phyloP scores from a whole-genome alignment of 2,797 vertebrate genomes.

The Chelon auratus region DNA sequence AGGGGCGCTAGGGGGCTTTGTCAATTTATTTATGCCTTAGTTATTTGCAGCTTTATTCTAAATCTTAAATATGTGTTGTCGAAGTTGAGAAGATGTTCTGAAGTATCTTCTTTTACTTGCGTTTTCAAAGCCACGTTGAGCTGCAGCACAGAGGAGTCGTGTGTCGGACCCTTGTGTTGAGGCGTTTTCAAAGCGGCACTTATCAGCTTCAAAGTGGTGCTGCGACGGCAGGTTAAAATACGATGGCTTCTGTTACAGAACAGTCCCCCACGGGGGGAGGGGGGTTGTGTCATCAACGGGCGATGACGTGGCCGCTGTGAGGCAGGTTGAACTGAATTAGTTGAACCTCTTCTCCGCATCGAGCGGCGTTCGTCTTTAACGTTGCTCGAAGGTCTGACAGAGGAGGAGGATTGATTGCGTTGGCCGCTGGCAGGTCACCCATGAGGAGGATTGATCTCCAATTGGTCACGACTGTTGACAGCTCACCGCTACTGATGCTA shows the following conservation, averaged over 20 bases:
- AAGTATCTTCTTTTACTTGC: not conserved
- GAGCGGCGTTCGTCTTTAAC: constrained; percentile 13
- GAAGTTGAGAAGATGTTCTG: not conserved
- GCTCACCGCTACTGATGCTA: constrained; percentile 43
- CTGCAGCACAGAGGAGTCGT: not conserved
- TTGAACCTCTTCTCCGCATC: constrained; percentile 19
- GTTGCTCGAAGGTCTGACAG: constrained; percentile 17
- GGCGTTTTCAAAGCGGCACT: not conserved
- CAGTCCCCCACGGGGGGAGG: not conserved
- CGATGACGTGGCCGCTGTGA: not conserved
- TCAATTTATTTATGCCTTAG: not conserved
- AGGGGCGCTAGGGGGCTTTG: too few species aligned
- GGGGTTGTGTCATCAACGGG: not conserved
- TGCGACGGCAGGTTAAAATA: not conserved
- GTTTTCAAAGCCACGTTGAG: not conserved
- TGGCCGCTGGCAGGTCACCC: constrained; percentile 45
- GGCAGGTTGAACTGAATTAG: constrained; percentile 15
- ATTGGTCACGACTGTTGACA: constrained; percentile 50
- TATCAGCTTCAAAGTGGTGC: not conserved
- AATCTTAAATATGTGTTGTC: not conserved
- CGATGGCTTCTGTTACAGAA: not conserved
- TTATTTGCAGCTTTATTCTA: not conserved
- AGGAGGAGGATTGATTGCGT: constrained; percentile 51
- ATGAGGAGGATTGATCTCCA: constrained; percentile 62
- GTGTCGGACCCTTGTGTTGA: not conserved